Evolutionary conservation across 1,140 invertebrate species (phyloP).

Genomic region (Drosophila takahashii): DNA sequence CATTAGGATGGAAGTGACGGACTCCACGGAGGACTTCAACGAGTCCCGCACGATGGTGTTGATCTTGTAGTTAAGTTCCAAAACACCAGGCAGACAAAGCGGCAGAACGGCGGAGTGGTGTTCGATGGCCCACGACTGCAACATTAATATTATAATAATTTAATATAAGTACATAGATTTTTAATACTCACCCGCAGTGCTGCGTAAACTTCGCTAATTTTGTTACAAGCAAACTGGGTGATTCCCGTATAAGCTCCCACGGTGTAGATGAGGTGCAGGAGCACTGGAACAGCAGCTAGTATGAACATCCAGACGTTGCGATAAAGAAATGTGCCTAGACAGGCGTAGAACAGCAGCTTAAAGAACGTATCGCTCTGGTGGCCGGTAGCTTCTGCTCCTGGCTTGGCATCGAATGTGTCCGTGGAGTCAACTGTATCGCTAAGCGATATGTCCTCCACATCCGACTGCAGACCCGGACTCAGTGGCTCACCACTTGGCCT

Average conservation of each 20-base stretch:
- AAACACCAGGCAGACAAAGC: constrained; percentile 87
- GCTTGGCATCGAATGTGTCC: constrained; percentile 61
- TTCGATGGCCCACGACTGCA: constrained; percentile 84
- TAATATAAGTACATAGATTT: not conserved
- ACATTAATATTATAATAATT: not conserved
- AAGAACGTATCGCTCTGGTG: constrained; percentile 76
- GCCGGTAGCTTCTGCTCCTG: constrained; percentile 8
- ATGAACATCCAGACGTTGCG: constrained; percentile 83
- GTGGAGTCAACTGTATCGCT: constrained; percentile 76
- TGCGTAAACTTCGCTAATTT: constrained; percentile 59
- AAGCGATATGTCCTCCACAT: constrained; percentile 75
- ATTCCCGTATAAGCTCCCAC: constrained; percentile 69
- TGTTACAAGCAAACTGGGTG: constrained; percentile 63
- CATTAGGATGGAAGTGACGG: constrained; percentile 87
- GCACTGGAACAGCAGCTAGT: constrained; percentile 73
- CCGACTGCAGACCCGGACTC: constrained; percentile 48
- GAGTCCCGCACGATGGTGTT: constrained; percentile 85
- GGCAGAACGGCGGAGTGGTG: constrained; percentile 87
- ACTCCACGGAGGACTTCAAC: constrained; percentile 86
- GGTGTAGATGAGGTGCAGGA: constrained; percentile 72
- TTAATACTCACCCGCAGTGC: constrained; percentile 44
- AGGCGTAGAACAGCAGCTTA: constrained; percentile 80
- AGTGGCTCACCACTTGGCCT: constrained; percentile 41
- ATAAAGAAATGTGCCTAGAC: constrained; percentile 77
- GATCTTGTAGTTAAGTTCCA: constrained; percentile 86